A percentile compares a stretch with the other conserved stretches of the same genome.
Conservation (phyloP, 2,113 vertebrate species). For the Litocranius walleri region DNA sequence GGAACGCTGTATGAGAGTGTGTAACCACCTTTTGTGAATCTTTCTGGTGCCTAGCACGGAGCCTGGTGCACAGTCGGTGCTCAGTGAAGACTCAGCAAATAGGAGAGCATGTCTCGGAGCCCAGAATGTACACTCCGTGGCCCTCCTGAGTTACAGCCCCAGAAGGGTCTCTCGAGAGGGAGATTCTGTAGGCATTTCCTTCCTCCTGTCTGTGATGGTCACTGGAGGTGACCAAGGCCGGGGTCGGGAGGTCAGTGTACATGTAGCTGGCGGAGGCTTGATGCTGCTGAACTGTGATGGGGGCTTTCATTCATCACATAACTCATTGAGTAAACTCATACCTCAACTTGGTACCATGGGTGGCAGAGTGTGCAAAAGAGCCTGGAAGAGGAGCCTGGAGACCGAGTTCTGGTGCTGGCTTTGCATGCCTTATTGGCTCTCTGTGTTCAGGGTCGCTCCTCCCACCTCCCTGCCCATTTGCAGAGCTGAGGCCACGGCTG, state of each 20-base stretch:
- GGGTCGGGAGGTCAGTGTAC: background rate
- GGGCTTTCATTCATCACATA: background rate
- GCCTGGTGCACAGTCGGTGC: background rate
- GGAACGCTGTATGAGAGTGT: background rate
- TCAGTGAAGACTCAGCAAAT: background rate
- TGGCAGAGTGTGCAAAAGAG: background rate
- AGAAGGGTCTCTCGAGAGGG: background rate
- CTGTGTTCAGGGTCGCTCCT: background rate
- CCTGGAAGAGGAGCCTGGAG: background rate
- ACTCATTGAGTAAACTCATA: background rate
- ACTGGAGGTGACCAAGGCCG: background rate
- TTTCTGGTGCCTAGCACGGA: background rate
- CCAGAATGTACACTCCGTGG: accelerated
- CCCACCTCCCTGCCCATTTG: background rate
- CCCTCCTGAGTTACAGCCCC: background rate
- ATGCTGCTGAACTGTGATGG: background rate
- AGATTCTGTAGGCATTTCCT: background rate
- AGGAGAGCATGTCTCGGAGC: background rate
- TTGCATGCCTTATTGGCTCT: too few species aligned
- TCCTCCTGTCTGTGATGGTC: background rate
- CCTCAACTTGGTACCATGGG: background rate
- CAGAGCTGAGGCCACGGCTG: background rate
- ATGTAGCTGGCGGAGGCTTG: accelerated
- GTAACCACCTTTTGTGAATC: background rate
- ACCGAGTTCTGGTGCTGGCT: background rate